phyloP scores from a whole-genome alignment of 2,888 invertebrate genomes.

The Watsonalla binaria region DNA sequence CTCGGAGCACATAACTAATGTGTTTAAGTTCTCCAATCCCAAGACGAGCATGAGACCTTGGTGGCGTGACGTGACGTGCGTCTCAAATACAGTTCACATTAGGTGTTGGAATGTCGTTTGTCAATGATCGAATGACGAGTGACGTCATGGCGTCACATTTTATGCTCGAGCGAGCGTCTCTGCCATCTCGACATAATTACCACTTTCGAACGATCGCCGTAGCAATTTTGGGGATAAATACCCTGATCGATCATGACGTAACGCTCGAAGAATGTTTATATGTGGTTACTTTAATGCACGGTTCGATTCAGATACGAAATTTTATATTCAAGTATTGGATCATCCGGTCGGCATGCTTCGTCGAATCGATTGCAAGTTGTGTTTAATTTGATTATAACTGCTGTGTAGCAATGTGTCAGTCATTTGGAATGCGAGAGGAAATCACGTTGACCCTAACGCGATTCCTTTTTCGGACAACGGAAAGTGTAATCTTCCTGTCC shows the following conservation, averaged over 20 bases:
- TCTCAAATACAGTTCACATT: constrained; percentile 66
- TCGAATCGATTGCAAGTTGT: constrained; percentile 55
- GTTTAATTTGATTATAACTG: constrained; percentile 62
- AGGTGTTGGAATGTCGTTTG: constrained; percentile 74
- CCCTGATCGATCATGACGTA: constrained; percentile 51
- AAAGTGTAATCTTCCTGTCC: constrained; percentile 54
- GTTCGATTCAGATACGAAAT: constrained; percentile 43
- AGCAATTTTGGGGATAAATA: constrained; percentile 49
- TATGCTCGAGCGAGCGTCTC: constrained; percentile 32
- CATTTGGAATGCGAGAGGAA: constrained; percentile 69
- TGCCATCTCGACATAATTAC: constrained; percentile 50
- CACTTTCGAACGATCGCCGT: constrained; percentile 46
- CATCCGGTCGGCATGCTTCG: constrained; percentile 55
- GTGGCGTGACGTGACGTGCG: constrained; percentile 59
- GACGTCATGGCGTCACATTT: constrained; percentile 66
- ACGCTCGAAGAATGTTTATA: constrained; percentile 47
- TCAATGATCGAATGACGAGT: constrained; percentile 71
- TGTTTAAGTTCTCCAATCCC: constrained; percentile 38
- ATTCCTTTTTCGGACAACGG: constrained; percentile 61
- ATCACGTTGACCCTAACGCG: constrained; percentile 67
- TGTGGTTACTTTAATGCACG: constrained; percentile 41
- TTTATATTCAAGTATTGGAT: constrained; percentile 58
- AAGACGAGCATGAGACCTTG: constrained; percentile 67
- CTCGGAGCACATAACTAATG: constrained; percentile 33
- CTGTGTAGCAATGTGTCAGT: constrained; percentile 60